Percentiles rank a stretch among this genome's conserved stretches.
phyloP scores from a whole-genome alignment of 2,888 invertebrate species.

The Sphaerophoria rueppellii region DNA sequence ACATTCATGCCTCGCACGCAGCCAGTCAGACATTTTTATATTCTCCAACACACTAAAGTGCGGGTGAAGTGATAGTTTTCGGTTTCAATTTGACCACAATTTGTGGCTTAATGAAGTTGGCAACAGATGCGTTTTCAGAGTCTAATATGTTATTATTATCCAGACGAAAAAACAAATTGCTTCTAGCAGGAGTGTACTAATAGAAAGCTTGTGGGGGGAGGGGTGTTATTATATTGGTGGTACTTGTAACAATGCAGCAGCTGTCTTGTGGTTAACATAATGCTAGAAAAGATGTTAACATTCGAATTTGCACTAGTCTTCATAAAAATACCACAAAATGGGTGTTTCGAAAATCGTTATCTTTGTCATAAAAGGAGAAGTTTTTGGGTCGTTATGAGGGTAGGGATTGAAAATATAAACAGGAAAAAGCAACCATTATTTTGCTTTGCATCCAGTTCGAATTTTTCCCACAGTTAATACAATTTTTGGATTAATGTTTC shows the following conservation, averaged over 20 bases:
- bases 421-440: too few species aligned
- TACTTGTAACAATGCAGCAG: constrained; percentile 2
- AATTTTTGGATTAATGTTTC: too few species aligned
- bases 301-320: neutral
- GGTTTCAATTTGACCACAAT: constrained; percentile 62
- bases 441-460: too few species aligned
- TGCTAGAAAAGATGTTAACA: constrained; percentile 15
- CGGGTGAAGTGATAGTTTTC: constrained; percentile 57
- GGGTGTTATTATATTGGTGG: neutral
- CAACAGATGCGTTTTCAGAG: constrained; percentile 37
- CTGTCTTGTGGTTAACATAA: constrained; percentile 6
- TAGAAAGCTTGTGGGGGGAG: too few species aligned
- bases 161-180: neutral
- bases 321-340: neutral
- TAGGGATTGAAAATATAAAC: too few species aligned
- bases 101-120: constrained; percentile 60
- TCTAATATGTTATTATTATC: constrained; percentile 12
- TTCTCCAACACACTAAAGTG: constrained; percentile 20
- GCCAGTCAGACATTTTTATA: constrained; percentile 29
- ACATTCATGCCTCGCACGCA: constrained; percentile 37
- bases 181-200: neutral
- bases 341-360: too few species aligned
- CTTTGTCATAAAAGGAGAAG: too few species aligned
- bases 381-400: too few species aligned
- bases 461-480: too few species aligned